Conservation (phyloP, 2,888 invertebrate genomes). For the Drosophila silvestris region DNA sequence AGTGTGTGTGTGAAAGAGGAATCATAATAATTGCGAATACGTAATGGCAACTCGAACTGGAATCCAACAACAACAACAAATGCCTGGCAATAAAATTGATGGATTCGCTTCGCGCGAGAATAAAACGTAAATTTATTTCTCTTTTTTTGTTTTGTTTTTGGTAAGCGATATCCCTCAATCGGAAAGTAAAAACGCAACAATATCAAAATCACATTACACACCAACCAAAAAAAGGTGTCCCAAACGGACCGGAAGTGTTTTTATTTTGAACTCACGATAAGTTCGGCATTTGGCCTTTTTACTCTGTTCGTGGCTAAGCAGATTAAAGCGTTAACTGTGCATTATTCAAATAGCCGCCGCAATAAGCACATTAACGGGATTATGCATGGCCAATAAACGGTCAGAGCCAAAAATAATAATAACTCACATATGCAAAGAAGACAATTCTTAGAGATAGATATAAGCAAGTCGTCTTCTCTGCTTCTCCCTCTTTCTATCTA, state of each 20-base stretch:
- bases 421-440: conserved; percentile 71
- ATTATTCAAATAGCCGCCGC: conserved; percentile 79
- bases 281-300: neutral
- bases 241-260: conserved; percentile 23
- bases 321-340: conserved; percentile 84
- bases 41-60: conserved; percentile 26
- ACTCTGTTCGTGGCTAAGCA: conserved; percentile 70
- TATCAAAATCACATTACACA: conserved; percentile 52
- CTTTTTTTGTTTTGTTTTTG: neutral
- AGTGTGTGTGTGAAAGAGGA: conserved; percentile 40
- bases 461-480: neutral
- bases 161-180: conserved; percentile 29
- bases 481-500: neutral
- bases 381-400: conserved; percentile 85
- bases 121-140: conserved; percentile 47
- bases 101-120: conserved; percentile 74
- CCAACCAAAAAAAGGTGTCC: conserved; percentile 32
- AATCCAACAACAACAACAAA: conserved; percentile 41
- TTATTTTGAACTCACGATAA: neutral
- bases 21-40: conserved; percentile 53
- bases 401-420: conserved; percentile 46
- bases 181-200: conserved; percentile 22
- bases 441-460: neutral
- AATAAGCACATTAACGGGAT: conserved; percentile 84
- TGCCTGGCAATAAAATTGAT: conserved; percentile 74